phyloP scores from a whole-genome alignment of 37 sponge, comb jelly and placozoan genomes.

The Aplysina aerophoba region DNA sequence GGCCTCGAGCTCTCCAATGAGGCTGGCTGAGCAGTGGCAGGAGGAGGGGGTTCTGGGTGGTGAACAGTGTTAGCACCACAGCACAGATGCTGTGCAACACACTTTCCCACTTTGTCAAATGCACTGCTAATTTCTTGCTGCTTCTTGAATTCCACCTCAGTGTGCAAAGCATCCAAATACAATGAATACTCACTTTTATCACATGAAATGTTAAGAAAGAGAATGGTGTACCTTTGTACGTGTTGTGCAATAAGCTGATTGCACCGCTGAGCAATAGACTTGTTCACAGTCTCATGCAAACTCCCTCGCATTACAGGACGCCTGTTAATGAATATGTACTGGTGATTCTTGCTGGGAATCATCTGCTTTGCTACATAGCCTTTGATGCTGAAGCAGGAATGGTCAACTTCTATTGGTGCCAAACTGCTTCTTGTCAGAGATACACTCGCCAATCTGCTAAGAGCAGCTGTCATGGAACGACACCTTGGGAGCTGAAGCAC shows the following conservation, averaged over 20 bases:
- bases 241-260: neutral
- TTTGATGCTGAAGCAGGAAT: neutral
- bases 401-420: neutral
- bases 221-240: neutral
- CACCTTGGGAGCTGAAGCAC: neutral
- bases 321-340: constrained; percentile 74
- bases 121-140: neutral
- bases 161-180: neutral
- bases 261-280: constrained; percentile 2
- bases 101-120: neutral
- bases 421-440: too few relatives aligned
- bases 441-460: neutral
- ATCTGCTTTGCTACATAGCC: neutral
- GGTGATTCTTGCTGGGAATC: constrained; percentile 44
- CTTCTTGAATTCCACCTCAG: constrained; percentile 9
- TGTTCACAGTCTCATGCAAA: constrained; percentile 48
- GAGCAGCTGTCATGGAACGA: neutral
- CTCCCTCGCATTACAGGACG: constrained; percentile 52
- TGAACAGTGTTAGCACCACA: neutral
- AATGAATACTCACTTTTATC: constrained; percentile 6
- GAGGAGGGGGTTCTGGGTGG: neutral
- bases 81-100: neutral
- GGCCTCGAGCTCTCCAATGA: neutral
- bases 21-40: neutral
- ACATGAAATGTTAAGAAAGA: constrained; percentile 7